Evolutionary conservation across 2,888 invertebrate genomes (phyloP).

Genomic region (Thelaira solivaga): DNA sequence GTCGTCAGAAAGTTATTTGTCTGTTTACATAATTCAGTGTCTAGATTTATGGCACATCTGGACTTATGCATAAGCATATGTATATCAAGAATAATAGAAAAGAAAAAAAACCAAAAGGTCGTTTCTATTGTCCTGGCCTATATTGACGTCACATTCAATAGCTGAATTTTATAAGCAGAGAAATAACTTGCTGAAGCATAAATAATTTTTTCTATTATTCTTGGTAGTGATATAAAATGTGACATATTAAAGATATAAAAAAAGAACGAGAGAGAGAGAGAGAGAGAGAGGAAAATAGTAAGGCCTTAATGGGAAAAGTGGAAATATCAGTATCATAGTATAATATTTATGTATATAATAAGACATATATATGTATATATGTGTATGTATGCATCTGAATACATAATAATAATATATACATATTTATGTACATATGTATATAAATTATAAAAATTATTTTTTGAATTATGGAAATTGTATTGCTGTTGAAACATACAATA

Average conservation of each 20-base stretch:
- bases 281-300: conserved; percentile 18
- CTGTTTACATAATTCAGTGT: no score
- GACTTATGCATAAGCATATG: no score
- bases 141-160: no score
- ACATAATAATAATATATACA: conserved; percentile 31
- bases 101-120: no score
- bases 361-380: conserved; percentile 25
- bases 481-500: conserved; percentile 6
- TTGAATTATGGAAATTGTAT: not conserved
- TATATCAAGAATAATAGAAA: no score
- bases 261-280: conserved; percentile 11
- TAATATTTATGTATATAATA: conserved; percentile 30
- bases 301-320: not conserved
- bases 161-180: no score
- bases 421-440: no score
- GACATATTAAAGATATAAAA: conserved; percentile 31
- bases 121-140: no score
- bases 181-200: no score
- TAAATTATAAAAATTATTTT: conserved; percentile 29
- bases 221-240: conserved; percentile 29
- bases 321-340: conserved; percentile 29
- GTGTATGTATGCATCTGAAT: conserved; percentile 24
- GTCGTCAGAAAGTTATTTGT: no score
- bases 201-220: not conserved
- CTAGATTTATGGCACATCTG: no score